Percentiles rank a stretch among this genome's conserved stretches.
phyloP scores from a whole-genome alignment of 2,797 vertebrate genomes.

The Eleutherodactylus coqui region DNA sequence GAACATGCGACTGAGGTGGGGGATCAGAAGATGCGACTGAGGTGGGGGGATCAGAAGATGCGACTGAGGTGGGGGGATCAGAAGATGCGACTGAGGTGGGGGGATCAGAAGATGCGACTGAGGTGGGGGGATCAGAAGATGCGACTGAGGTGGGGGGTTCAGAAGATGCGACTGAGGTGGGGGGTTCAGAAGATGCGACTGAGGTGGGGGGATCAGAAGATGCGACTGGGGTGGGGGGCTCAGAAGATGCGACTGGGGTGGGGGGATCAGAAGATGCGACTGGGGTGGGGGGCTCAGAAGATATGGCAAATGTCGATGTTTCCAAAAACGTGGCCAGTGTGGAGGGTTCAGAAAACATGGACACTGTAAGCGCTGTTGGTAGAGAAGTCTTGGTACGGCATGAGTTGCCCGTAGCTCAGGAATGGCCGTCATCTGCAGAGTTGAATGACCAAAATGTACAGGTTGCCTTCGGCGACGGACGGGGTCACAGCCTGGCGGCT shows the following conservation, averaged over 20 bases:
- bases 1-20: background rate
- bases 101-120: background rate
- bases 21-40: background rate
- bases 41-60: background rate
- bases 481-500: too few relatives aligned
- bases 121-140: background rate
- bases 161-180: background rate
- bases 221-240: too few relatives aligned
- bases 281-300: background rate
- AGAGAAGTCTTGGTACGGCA: background rate
- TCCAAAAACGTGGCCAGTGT: background rate
- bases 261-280: background rate
- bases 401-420: background rate
- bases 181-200: background rate
- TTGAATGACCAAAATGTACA: conserved; percentile 29
- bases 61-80: background rate
- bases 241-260: background rate
- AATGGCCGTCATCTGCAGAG: background rate
- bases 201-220: background rate
- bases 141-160: background rate
- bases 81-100: background rate
- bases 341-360: background rate
- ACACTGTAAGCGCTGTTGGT: background rate
- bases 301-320: background rate
- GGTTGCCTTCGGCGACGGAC: background rate